Evolutionary conservation across 1,140 invertebrate species (phyloP).

Genomic region (Ips nitidus): DNA sequence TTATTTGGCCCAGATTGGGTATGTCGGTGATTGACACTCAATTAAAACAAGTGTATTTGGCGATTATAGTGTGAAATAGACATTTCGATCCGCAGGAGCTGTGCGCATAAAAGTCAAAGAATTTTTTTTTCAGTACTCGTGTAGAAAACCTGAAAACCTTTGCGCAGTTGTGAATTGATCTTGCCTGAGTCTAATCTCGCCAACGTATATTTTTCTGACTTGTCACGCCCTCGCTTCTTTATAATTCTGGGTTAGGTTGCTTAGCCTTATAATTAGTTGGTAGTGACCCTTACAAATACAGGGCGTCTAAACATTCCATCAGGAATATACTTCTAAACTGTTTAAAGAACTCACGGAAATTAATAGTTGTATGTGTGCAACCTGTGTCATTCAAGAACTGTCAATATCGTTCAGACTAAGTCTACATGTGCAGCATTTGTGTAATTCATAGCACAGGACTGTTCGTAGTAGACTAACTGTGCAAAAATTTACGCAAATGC

Average conservation of each 20-base stretch:
- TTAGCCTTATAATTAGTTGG: neutral
- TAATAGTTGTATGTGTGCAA: no score
- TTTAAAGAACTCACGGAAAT: no score
- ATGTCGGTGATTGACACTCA: slow-evolving; percentile 34
- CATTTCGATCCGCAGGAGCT: slow-evolving; percentile 17
- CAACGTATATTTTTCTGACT: neutral
- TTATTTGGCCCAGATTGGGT: slow-evolving; percentile 32
- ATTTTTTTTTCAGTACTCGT: neutral
- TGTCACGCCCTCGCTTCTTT: slow-evolving; percentile 2
- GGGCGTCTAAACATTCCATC: no score
- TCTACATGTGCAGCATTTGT: no score
- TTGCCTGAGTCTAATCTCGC: neutral
- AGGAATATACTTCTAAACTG: no score
- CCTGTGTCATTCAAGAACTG: no score
- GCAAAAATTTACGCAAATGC: no score
- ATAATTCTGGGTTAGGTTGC: neutral
- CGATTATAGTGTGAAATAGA: slow-evolving; percentile 35
- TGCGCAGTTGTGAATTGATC: neutral
- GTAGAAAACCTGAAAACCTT: neutral
- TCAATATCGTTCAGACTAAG: no score
- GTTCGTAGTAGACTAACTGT: no score
- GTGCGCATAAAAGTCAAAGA: neutral
- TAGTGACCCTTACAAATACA: no score
- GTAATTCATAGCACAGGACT: no score
- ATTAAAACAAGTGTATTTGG: slow-evolving; percentile 32